Base-by-base conservation (phyloP, 2,113 vertebrate genomes). In the Hippocampus comes region DNA sequence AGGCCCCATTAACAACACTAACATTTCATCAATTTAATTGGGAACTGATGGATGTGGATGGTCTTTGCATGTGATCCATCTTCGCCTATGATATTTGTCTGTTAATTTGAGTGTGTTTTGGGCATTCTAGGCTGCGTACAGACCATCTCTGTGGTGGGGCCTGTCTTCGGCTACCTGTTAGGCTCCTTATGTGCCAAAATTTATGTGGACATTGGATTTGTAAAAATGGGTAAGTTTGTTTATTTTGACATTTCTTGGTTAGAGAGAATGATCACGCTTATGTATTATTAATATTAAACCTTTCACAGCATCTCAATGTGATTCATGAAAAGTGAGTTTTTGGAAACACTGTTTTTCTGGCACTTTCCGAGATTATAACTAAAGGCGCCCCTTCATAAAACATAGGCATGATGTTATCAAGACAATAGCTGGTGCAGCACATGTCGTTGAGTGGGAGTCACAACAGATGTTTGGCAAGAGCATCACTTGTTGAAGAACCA, bases 161-260 rank as follows among this genome's bases (percentile, higher is more conserved):
- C 93, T 11, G 82, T 93, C 63, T 93, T 93, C 55, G 92, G 93
- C 14, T 93, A 91, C 78, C 79, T 89, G 0, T 70, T 93, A 46
- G 92, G 93, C 12, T 92, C 92, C 46, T 81, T 93, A 18, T 93
- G 92, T 75, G 89, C 93, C 81, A 91, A 85, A 71, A 84, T 93
- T 71, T 93, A 92, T 43, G 92, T 93, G 84, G 92, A 93, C 72
- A 90, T 93, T 79, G 92, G 92, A 71, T 93, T 91, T 78, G 90
- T 93, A 7, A 87, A 91, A 80, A 84, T 91, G 85, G 92, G 92
- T 93, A 71, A 87, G 91, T 86, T 23, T 6, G 30, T 34, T 1
- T 34, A 34, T 34, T 34, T 61, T 20, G 2, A 61, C 27, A 61
- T 61, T 61, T 34, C 14, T 34, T 20, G 27, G 59, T 61, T 3